Conservation (phyloP, 2,113 vertebrate species). For the Penelope pileata region DNA sequence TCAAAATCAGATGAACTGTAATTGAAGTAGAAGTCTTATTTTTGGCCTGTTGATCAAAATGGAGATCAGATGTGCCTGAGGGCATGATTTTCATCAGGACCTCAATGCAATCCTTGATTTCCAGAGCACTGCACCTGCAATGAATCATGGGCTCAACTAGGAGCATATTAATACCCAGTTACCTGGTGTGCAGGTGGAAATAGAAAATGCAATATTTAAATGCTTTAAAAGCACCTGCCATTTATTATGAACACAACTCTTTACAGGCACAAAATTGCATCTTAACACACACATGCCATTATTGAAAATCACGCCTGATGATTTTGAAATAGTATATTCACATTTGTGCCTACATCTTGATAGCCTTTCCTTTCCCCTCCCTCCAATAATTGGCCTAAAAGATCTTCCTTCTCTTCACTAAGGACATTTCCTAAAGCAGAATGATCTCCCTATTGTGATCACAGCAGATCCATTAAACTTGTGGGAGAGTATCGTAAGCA, state of each 20-base stretch:
- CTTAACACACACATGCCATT: slow-evolving; percentile 43
- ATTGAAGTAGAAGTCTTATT: slow-evolving; percentile 68
- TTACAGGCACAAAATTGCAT: slow-evolving; percentile 58
- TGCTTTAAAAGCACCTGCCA: slow-evolving; percentile 63
- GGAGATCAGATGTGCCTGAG: slow-evolving; percentile 67
- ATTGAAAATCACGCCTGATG: slow-evolving; percentile 49
- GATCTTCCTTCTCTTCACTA: slow-evolving; percentile 22
- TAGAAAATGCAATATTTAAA: slow-evolving; percentile 67
- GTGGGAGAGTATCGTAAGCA: neutral
- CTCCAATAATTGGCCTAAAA: slow-evolving; percentile 27
- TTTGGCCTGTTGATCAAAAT: slow-evolving; percentile 65
- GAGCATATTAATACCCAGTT: slow-evolving; percentile 67
- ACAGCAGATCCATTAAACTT: neutral
- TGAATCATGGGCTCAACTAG: slow-evolving; percentile 69
- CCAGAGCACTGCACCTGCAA: slow-evolving; percentile 68
- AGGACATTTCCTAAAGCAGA: neutral
- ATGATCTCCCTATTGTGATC: neutral
- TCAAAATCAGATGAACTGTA: slow-evolving; percentile 67
- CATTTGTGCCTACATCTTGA: slow-evolving; percentile 13
- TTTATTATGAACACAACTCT: slow-evolving; percentile 64
- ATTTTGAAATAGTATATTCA: slow-evolving; percentile 28
- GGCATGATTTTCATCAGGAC: slow-evolving; percentile 72
- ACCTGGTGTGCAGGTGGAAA: slow-evolving; percentile 70
- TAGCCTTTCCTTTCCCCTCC: slow-evolving; percentile 15
- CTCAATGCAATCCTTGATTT: slow-evolving; percentile 70